These are phyloP conservation scores for Sebastes hubbsi DNA, from an alignment of 2,797 vertebrate species.

Conservation along the genomic window DNA sequence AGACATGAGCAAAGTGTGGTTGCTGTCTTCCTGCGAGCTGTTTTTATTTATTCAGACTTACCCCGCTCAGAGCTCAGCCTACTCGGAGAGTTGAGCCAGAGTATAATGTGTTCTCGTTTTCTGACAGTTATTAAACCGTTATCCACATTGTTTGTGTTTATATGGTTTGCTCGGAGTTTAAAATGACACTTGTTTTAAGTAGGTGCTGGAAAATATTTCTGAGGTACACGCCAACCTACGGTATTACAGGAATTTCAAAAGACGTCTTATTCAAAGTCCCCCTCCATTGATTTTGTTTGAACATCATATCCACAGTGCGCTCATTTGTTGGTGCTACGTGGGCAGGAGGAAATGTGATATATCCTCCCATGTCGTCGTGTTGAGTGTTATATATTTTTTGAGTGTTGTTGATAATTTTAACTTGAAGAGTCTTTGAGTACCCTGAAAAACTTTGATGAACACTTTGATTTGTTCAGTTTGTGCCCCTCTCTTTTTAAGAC, in stretches of 20 bases:
- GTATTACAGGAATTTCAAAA: slow-evolving; percentile 12
- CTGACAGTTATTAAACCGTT: slow-evolving; percentile 38
- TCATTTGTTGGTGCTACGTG: slow-evolving; percentile 35
- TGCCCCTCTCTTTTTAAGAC: slow-evolving; percentile 19
- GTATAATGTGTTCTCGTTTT: slow-evolving; percentile 33
- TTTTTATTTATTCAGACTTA: slow-evolving; percentile 55
- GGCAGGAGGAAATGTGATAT: slow-evolving; percentile 25
- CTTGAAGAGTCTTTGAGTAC: neutral
- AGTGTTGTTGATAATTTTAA: neutral
- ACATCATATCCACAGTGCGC: slow-evolving; percentile 4
- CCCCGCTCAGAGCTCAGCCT: slow-evolving; percentile 23
- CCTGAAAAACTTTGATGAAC: neutral
- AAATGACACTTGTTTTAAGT: slow-evolving; percentile 39
- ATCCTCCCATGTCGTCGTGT: slow-evolving; percentile 1
- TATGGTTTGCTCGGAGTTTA: slow-evolving; percentile 6
- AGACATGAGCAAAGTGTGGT: slow-evolving; percentile 51
- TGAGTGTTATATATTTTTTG: neutral
- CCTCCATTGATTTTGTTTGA: slow-evolving; percentile 20
- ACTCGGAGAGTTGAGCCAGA: slow-evolving; percentile 42
- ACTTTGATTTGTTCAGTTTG: slow-evolving; percentile 25
- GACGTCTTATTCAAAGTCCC: slow-evolving; percentile 17
- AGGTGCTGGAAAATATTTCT: slow-evolving; percentile 22
- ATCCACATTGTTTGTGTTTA: slow-evolving; percentile 36
- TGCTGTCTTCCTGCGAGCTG: slow-evolving; percentile 41
- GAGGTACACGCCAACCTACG: slow-evolving; percentile 1